Conservation (phyloP, 2,113 vertebrate species). For the Hippocampus abdominalis region DNA sequence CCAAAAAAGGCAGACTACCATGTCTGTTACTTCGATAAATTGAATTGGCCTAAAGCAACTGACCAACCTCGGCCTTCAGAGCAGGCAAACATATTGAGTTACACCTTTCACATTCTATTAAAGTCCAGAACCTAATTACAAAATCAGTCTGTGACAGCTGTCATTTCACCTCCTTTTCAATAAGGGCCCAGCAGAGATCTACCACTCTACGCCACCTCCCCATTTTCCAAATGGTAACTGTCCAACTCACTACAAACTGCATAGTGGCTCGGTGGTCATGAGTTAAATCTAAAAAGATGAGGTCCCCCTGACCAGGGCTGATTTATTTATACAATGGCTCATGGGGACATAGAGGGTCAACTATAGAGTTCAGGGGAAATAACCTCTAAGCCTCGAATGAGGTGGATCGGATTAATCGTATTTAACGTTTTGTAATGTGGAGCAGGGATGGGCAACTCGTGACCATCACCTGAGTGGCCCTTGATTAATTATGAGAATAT, state of each 20-base stretch:
- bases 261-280: slow-evolving; percentile 39
- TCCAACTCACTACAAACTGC: slow-evolving; percentile 35
- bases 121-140: slow-evolving; percentile 58
- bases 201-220: neutral
- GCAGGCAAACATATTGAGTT: slow-evolving; percentile 36
- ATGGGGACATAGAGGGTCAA: slow-evolving; percentile 48
- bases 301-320: slow-evolving; percentile 44
- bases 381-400: slow-evolving; percentile 58
- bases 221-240: slow-evolving; percentile 13
- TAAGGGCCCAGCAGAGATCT: slow-evolving; percentile 35
- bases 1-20: slow-evolving; percentile 2
- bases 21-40: neutral
- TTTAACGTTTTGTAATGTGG: slow-evolving; percentile 45
- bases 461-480: too few species aligned
- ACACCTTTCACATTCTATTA: slow-evolving; percentile 31
- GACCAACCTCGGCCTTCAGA: slow-evolving; percentile 43
- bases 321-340: slow-evolving; percentile 69
- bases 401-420: slow-evolving; percentile 60
- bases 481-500: too few species aligned
- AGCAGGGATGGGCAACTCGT: too few species aligned
- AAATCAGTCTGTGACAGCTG: slow-evolving; percentile 48
- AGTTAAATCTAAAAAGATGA: slow-evolving; percentile 64
- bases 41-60: neutral
- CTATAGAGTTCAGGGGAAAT: slow-evolving; percentile 61
- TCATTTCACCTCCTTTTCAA: slow-evolving; percentile 48